Evolutionary conservation across 1,140 invertebrate genomes (phyloP).

Genomic region (Cotesia glomerata): DNA sequence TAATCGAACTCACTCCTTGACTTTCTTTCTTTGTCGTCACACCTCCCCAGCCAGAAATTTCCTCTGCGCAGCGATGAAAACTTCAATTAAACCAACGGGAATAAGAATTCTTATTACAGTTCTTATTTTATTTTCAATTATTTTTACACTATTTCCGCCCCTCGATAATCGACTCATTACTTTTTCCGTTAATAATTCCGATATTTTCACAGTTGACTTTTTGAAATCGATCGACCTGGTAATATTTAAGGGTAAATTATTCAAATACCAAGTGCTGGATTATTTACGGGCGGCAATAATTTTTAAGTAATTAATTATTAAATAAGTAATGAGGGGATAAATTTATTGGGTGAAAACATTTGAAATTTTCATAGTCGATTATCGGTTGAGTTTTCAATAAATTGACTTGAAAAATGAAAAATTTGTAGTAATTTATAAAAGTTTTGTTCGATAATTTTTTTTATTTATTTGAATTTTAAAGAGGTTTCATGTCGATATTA

Average conservation of each 20-base stretch:
- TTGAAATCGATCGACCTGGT: conserved; percentile 55
- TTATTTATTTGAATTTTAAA: no score
- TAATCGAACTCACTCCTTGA: conserved; percentile 27
- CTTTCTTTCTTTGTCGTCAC: conserved; percentile 8
- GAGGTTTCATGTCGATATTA: no score
- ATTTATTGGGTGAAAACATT: not conserved
- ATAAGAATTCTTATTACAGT: conserved; percentile 20
- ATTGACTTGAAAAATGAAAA: no score
- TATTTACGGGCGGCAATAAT: conserved; percentile 45
- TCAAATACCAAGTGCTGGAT: conserved; percentile 45
- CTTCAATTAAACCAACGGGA: conserved; percentile 41
- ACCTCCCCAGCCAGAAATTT: no score
- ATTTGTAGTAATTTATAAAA: no score
- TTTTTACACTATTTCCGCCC: not conserved
- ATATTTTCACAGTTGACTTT: conserved; percentile 54
- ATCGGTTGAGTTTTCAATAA: no score
- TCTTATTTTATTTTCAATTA: conserved; percentile 28
- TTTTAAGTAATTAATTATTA: not conserved
- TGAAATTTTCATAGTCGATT: no score
- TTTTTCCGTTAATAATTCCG: conserved; percentile 55
- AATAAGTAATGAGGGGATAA: not conserved
- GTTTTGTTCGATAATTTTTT: no score
- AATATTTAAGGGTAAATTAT: not conserved
- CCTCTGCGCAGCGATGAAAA: conserved; percentile 42
- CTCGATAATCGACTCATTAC: conserved; percentile 47